A percentile compares a stretch with the other conserved stretches of the same genome.
Conservation (phyloP, 1,140 invertebrate species). For the Neelides sp. region DNA sequence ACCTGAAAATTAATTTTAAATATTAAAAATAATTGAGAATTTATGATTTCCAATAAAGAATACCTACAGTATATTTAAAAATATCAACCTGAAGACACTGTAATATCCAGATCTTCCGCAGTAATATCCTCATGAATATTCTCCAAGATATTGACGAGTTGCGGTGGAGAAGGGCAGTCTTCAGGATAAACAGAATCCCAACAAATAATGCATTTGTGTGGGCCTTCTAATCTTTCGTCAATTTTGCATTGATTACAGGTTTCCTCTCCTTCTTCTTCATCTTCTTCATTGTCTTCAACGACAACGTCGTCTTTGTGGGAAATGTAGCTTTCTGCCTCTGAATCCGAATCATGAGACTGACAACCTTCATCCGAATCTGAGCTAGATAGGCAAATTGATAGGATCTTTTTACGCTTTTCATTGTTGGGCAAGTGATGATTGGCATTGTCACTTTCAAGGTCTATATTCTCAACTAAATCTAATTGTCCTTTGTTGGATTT, state of each 20-base stretch:
- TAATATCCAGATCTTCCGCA: constrained; percentile 22
- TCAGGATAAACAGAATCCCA: constrained; percentile 2
- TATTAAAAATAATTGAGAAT: no score
- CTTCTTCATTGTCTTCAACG: constrained; percentile 19
- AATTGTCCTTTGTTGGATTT: no score
- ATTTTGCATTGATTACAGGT: not conserved
- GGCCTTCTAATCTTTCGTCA: not conserved
- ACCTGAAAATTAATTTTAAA: no score
- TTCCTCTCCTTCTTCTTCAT: constrained; percentile 5
- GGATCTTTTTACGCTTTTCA: not conserved
- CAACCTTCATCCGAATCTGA: no score
- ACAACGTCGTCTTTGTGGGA: constrained; percentile 15
- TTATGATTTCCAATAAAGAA: no score
- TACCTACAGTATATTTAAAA: no score
- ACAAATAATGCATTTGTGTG: constrained; percentile 19
- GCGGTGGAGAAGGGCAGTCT: constrained; percentile 18
- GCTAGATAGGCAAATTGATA: not conserved
- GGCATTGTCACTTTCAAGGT: not conserved
- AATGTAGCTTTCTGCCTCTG: constrained; percentile 8
- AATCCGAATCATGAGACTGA: constrained; percentile 1
- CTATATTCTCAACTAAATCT: no score
- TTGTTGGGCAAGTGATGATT: not conserved
- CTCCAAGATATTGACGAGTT: constrained; percentile 19
- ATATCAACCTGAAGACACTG: constrained; percentile 19
- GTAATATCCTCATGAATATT: constrained; percentile 24